Evolutionary conservation across 2,797 vertebrate species (phyloP).

Genomic region (Manis pentadactyla): DNA sequence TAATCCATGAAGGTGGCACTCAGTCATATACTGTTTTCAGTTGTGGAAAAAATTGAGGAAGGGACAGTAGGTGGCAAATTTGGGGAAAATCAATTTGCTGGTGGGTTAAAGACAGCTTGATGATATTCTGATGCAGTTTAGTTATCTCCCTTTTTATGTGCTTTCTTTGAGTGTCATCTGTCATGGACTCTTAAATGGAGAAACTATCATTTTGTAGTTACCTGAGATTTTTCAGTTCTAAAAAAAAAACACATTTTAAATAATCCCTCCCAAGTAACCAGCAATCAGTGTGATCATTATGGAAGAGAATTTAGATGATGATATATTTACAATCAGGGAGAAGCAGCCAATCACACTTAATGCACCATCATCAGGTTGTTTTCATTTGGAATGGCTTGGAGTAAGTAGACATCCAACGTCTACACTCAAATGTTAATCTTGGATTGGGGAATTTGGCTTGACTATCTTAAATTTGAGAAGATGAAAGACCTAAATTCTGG

Average conservation of each 20-base stretch:
- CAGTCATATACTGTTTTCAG: conserved; percentile 65
- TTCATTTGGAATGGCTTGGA: conserved; percentile 54
- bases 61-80: conserved; percentile 22
- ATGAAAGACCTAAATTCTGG: conserved; percentile 85
- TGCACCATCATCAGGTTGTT: neutral
- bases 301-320: conserved; percentile 87
- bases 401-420: conserved; percentile 30
- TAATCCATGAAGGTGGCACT: neutral
- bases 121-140: neutral
- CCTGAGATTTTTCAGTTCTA: conserved; percentile 85
- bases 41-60: conserved; percentile 20
- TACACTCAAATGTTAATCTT: neutral
- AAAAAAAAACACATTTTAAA: conserved; percentile 63
- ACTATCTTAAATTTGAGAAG: conserved; percentile 48
- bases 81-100: conserved; percentile 29
- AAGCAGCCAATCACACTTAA: conserved; percentile 65
- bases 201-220: conserved; percentile 89
- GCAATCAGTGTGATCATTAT: conserved; percentile 90
- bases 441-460: conserved; percentile 75
- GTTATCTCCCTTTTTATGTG: neutral
- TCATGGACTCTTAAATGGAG: conserved; percentile 85
- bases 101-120: conserved; percentile 6
- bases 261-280: conserved; percentile 87
- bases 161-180: conserved; percentile 30
- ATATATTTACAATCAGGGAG: conserved; percentile 67